These are phyloP conservation scores for Cathartes aura DNA, from an alignment of 2,113 vertebrate species.

Conservation along the genomic window DNA sequence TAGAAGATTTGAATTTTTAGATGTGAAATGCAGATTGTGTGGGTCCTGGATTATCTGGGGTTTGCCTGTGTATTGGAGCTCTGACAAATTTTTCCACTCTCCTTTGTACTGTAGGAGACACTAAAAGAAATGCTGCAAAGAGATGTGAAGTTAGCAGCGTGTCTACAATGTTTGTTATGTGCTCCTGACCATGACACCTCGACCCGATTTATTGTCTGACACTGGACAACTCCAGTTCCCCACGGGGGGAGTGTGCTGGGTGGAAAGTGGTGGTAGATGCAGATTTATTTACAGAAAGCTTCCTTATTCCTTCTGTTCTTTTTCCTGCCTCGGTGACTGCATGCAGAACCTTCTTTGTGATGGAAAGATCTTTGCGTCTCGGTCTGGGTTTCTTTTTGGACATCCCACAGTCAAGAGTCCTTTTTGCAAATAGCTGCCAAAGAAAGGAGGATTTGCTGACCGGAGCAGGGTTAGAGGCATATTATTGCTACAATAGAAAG, in stretches of 20 bases:
- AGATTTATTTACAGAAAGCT: neutral
- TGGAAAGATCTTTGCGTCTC: neutral
- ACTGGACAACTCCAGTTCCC: neutral
- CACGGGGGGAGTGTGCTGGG: rapidly evolving
- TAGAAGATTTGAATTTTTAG: slow-evolving; percentile 36
- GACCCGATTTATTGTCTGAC: neutral
- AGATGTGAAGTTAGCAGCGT: neutral
- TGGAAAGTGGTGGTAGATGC: neutral
- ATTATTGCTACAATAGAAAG: neutral
- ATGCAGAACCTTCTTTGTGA: neutral
- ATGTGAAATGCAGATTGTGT: slow-evolving; percentile 12
- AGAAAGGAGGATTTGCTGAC: neutral
- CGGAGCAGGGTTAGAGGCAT: neutral
- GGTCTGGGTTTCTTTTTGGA: neutral
- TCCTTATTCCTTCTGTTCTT: neutral
- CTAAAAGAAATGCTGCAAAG: neutral
- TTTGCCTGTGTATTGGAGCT: neutral
- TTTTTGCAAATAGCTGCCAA: neutral
- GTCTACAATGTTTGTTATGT: neutral
- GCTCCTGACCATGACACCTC: neutral
- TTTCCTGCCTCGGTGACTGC: neutral
- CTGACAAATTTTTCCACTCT: neutral
- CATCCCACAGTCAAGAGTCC: neutral
- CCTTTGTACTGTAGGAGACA: neutral
- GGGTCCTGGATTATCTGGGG: slow-evolving; percentile 26